Conservation (phyloP, 2,113 vertebrate genomes). For the Columba livia region DNA sequence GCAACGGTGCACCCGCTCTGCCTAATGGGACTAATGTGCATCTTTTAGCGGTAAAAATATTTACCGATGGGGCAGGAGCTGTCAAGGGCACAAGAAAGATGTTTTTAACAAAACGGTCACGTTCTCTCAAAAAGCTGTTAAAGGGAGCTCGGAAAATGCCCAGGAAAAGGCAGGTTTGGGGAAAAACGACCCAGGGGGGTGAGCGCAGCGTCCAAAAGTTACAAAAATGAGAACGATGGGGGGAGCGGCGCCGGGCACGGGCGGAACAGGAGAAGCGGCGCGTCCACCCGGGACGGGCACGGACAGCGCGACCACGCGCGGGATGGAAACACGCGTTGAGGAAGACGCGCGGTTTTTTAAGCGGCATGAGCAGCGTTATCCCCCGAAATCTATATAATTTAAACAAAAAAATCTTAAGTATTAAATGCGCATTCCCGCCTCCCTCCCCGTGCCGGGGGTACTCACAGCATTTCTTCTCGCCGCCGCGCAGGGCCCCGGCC, state of each 20-base stretch:
- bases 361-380: not conserved
- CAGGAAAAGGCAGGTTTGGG: not conserved
- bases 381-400: not conserved
- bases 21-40: not conserved
- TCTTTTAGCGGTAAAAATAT: not conserved
- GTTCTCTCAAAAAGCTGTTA: not conserved
- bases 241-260: not conserved
- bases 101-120: not conserved
- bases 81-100: not conserved
- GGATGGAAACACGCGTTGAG: accelerated
- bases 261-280: not conserved
- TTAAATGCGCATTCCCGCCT: not conserved
- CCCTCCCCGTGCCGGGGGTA: not conserved
- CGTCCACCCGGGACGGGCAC: not conserved
- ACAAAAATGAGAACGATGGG: accelerated
- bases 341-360: not conserved
- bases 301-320: no score
- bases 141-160: accelerated
- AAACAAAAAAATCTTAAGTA: no score
- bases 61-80: not conserved
- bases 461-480: conserved; percentile 81
- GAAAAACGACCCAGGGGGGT: not conserved
- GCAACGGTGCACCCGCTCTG: accelerated
- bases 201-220: accelerated
- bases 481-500: conserved; percentile 29